Percentiles rank a stretch among this genome's conserved stretches.
Conservation (phyloP, 2,888 invertebrate species). For the Syritta pipiens region DNA sequence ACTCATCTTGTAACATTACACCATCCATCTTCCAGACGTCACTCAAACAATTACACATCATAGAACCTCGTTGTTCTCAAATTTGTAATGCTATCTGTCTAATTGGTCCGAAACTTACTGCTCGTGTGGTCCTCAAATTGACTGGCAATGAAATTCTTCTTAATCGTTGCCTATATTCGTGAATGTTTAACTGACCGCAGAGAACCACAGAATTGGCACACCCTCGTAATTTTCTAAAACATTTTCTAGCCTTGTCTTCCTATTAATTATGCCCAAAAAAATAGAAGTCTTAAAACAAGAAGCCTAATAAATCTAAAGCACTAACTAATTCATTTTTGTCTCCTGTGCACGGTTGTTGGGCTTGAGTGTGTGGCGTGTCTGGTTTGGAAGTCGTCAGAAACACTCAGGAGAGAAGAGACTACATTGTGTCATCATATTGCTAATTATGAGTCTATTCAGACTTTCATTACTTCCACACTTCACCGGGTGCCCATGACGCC, state of each 20-base stretch:
- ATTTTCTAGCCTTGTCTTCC: background rate
- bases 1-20: no score
- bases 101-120: no score
- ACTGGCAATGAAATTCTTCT: background rate
- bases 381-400: no score
- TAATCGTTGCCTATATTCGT: background rate
- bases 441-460: conserved; percentile 36
- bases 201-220: background rate
- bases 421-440: conserved; percentile 29
- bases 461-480: conserved; percentile 50
- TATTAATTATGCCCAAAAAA: conserved; percentile 10
- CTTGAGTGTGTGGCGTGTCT: no score
- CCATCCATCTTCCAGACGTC: no score
- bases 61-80: no score
- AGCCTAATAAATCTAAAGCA: no score
- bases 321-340: no score
- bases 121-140: background rate
- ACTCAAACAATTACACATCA: no score
- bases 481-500: conserved; percentile 10
- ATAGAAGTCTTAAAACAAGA: background rate
- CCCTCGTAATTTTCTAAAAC: background rate
- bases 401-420: no score
- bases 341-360: no score
- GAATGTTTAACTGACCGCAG: conserved; percentile 13
- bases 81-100: no score